Conservation (phyloP, 2,888 invertebrate species). For the Odontothrips loti region DNA sequence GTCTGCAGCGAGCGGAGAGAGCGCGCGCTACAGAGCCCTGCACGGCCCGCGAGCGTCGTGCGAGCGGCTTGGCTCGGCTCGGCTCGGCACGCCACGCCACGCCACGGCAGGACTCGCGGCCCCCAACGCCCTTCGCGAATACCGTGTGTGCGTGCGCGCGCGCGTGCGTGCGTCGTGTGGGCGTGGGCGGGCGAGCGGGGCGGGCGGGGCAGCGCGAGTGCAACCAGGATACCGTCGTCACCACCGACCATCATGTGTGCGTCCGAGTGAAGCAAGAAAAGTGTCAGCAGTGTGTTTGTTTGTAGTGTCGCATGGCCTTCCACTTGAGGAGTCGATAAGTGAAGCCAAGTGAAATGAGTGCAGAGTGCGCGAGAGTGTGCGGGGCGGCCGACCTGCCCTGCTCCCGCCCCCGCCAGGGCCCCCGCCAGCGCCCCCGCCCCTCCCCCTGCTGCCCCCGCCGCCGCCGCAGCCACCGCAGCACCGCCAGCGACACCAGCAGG, state of each 20-base stretch:
- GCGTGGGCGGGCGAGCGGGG: background rate
- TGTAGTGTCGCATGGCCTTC: constrained; percentile 2
- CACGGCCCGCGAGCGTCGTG: background rate
- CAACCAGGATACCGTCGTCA: background rate
- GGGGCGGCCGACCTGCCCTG: background rate
- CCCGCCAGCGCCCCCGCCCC: background rate
- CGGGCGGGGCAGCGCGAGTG: constrained; percentile 6
- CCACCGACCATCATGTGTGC: background rate
- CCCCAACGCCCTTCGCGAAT: background rate
- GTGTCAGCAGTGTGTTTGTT: background rate
- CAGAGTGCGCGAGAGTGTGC: background rate
- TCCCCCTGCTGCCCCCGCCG: background rate
- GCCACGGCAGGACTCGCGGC: constrained; percentile 3
- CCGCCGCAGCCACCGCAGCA: background rate
- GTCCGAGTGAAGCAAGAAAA: background rate
- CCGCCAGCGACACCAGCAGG: background rate
- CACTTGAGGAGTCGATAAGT: background rate
- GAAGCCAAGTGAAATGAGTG: constrained; percentile 7
- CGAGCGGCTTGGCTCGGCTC: constrained; percentile 12
- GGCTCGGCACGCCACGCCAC: constrained; percentile 7
- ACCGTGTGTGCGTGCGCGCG: background rate
- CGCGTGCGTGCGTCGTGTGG: background rate
- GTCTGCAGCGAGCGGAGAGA: constrained; percentile 3
- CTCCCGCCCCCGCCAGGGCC: background rate
- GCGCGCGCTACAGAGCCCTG: background rate